These are phyloP conservation scores for Onthophagus sagittarius DNA, from an alignment of 2,888 invertebrate species.

Conservation along the genomic window DNA sequence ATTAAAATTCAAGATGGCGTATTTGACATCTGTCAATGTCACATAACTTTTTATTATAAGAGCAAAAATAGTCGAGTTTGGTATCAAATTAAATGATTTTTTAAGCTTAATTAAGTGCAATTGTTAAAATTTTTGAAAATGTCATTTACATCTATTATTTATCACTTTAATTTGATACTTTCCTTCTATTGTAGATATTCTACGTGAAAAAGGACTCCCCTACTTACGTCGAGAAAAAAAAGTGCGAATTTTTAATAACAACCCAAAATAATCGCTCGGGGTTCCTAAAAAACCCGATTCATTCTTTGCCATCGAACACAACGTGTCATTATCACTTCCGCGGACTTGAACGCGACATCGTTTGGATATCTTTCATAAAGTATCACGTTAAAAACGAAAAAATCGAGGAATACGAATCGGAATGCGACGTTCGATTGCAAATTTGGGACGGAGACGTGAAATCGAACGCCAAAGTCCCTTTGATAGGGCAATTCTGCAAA, in stretches of 20 bases:
- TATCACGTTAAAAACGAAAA: conserved; percentile 66
- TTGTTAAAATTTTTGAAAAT: too few relatives aligned
- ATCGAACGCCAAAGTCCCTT: conserved; percentile 48
- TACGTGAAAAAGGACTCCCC: conserved; percentile 74
- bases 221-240: conserved; percentile 68
- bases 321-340: conserved; percentile 77
- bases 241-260: conserved; percentile 72
- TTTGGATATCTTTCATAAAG: conserved; percentile 81
- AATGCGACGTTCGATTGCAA: conserved; percentile 70
- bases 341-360: conserved; percentile 71
- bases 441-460: conserved; percentile 68
- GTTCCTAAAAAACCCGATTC: conserved; percentile 68
- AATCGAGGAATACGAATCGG: conserved; percentile 64
- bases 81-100: too few relatives aligned
- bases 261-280: conserved; percentile 73
- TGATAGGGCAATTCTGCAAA: conserved; percentile 73
- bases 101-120: too few relatives aligned
- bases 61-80: too few relatives aligned
- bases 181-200: conserved; percentile 54
- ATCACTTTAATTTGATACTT: too few relatives aligned
- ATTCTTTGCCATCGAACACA: conserved; percentile 76
- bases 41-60: too few relatives aligned
- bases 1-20: too few relatives aligned
- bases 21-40: too few relatives aligned
- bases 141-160: too few relatives aligned